Evolutionary conservation across 2,888 invertebrate species (phyloP).

Genomic region (Hirtodrosophila histrioides): DNA sequence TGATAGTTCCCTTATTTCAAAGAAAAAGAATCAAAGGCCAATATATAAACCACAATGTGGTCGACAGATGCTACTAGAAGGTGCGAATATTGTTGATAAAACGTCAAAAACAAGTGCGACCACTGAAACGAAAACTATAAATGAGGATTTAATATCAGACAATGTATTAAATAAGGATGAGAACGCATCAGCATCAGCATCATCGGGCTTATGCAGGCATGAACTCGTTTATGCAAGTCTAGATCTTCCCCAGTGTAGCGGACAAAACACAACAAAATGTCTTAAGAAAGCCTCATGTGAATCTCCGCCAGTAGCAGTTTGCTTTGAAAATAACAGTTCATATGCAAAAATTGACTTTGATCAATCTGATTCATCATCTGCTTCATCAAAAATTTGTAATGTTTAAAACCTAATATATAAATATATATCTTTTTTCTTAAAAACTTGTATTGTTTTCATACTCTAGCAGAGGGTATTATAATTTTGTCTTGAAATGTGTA

Average conservation of each 20-base stretch:
- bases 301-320: conserved; percentile 76
- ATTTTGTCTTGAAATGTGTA: too few relatives aligned
- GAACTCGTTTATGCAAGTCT: conserved; percentile 88
- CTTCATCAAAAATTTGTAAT: conserved; percentile 74
- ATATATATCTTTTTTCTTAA: conserved; percentile 52
- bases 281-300: conserved; percentile 62
- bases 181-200: conserved; percentile 55
- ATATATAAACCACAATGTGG: conserved; percentile 39
- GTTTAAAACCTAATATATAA: conserved; percentile 55
- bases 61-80: conserved; percentile 38
- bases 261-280: conserved; percentile 57
- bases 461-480: too few relatives aligned
- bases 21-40: conserved; percentile 49
- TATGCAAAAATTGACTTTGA: conserved; percentile 94
- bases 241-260: conserved; percentile 85
- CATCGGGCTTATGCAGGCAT: conserved; percentile 83
- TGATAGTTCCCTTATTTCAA: conserved; percentile 78
- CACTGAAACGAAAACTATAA: conserved; percentile 29
- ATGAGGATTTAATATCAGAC: conserved; percentile 28
- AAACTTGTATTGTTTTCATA: conserved; percentile 20
- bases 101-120: conserved; percentile 18
- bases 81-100: conserved; percentile 29
- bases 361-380: conserved; percentile 75
- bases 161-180: conserved; percentile 36
- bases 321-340: conserved; percentile 84